Evolutionary conservation across 2,113 vertebrate genomes (phyloP).

Genomic region (Muscicapa adusta): DNA sequence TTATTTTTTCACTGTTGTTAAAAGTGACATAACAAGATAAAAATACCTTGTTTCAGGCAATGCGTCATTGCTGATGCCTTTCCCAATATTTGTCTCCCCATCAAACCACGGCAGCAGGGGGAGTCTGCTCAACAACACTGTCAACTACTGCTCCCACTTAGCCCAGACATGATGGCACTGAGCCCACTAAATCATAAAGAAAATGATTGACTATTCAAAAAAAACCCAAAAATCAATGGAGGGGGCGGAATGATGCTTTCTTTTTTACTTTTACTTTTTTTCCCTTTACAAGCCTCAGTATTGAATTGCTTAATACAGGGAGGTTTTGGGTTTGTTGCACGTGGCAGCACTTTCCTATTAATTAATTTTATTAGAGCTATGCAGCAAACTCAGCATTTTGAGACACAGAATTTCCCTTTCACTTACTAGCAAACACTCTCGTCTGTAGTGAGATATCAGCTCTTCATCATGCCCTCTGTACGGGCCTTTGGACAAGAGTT

Average conservation of each 20-base stretch:
- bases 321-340: background rate
- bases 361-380: background rate
- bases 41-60: background rate
- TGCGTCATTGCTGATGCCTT: background rate
- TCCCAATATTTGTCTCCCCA: accelerated
- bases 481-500: conserved; percentile 86
- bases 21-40: background rate
- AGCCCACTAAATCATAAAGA: background rate
- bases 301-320: background rate
- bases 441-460: conserved; percentile 87
- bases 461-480: conserved; percentile 91
- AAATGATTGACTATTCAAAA: background rate
- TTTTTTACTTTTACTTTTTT: background rate
- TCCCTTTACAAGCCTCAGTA: background rate
- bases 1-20: background rate
- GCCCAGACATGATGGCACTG: background rate
- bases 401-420: background rate
- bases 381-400: background rate
- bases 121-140: background rate
- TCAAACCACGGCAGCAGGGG: background rate
- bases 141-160: background rate
- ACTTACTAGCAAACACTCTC: conserved; percentile 96
- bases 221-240: too few relatives aligned
- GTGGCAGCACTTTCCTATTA: background rate
- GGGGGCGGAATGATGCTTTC: background rate